These are phyloP conservation scores for Caenorhabditis latens DNA, from an alignment of 1,140 invertebrate genomes.

Conservation along the genomic window DNA sequence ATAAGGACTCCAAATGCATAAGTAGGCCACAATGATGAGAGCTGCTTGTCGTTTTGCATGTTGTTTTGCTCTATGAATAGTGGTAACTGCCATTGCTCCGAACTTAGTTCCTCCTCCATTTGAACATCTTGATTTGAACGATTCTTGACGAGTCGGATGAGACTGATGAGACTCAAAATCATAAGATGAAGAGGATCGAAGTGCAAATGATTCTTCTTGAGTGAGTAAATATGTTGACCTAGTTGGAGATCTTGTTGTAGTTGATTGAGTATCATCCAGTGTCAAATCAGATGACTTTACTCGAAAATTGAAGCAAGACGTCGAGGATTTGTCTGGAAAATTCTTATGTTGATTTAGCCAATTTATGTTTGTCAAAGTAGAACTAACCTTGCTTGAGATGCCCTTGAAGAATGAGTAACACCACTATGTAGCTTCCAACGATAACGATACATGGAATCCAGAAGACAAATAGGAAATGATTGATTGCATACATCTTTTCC, in stretches of 20 bases:
- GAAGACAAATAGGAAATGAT: constrained; percentile 75
- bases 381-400: constrained; percentile 23
- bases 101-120: constrained; percentile 57
- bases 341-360: constrained; percentile 14
- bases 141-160: constrained; percentile 28
- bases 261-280: constrained; percentile 20
- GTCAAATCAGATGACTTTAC: constrained; percentile 39
- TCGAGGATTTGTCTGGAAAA: constrained; percentile 18
- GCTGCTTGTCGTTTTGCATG: constrained; percentile 74
- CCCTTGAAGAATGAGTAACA: constrained; percentile 67
- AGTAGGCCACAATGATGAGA: constrained; percentile 73
- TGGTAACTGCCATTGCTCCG: constrained; percentile 71
- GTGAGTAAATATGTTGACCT: constrained; percentile 2
- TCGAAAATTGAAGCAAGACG: not conserved
- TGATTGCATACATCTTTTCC: constrained; percentile 72
- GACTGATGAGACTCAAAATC: constrained; percentile 37
- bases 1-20: constrained; percentile 75
- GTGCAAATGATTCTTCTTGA: constrained; percentile 24
- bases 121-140: constrained; percentile 22
- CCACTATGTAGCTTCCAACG: constrained; percentile 68
- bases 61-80: constrained; percentile 70
- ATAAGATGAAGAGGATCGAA: not conserved
- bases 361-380: not conserved
- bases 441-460: constrained; percentile 75
- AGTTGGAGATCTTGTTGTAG: constrained; percentile 30